Evolutionary conservation across 2,797 vertebrate genomes (phyloP).

Genomic region (Buceros bicornis): DNA sequence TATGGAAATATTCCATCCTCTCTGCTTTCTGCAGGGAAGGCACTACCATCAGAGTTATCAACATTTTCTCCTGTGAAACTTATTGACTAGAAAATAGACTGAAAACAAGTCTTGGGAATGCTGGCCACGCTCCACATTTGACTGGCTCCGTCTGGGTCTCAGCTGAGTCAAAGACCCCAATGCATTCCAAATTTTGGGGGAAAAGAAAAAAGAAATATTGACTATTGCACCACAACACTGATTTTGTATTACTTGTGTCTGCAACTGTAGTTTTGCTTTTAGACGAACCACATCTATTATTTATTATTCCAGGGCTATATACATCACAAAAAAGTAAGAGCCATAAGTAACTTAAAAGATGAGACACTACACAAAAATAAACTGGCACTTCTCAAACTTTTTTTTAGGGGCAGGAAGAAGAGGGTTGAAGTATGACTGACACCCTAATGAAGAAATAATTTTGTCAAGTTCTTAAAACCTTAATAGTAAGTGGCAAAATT

Average conservation of each 20-base stretch:
- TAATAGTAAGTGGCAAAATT: neutral
- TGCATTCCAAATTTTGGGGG: neutral
- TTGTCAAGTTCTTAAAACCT: neutral
- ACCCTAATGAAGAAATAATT: conserved; percentile 1
- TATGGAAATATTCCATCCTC: neutral
- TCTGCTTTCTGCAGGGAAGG: neutral
- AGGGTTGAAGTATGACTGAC: neutral
- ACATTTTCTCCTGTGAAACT: neutral
- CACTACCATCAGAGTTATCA: neutral
- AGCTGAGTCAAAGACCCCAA: conserved; percentile 1
- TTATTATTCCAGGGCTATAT: neutral
- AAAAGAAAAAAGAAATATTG: fast-evolving
- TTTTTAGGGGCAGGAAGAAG: neutral
- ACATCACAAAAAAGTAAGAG: neutral
- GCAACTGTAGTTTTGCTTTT: neutral
- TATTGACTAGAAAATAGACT: conserved; percentile 42
- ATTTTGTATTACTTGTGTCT: neutral
- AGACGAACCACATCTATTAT: neutral
- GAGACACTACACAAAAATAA: neutral
- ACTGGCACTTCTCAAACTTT: neutral
- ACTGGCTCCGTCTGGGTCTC: conserved; percentile 25
- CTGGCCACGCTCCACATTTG: conserved; percentile 5
- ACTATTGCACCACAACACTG: neutral
- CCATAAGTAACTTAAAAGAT: neutral
- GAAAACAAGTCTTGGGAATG: conserved; percentile 15